Evolutionary conservation across 2,113 vertebrate genomes (phyloP), one percentile per base, ranked within the genome.

Genomic region (Choloepus hoffmanni): DNA sequence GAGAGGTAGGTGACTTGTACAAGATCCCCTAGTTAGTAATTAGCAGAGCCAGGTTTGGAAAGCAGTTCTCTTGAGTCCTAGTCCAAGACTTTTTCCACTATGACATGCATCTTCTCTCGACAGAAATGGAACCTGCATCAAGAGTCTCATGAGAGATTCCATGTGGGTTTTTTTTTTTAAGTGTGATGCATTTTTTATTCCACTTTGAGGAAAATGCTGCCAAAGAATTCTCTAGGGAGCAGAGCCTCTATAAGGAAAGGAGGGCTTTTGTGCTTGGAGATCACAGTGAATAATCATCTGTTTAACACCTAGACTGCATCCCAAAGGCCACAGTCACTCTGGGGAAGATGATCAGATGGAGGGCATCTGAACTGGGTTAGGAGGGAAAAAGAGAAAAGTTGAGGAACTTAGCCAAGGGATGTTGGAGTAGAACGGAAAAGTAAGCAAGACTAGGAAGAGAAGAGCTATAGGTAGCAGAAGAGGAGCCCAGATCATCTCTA

Each of bases 281-380:
- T 97, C 83, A 73, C 97, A 96, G 83, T 97, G 97, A 95, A 98
- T 98, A 98, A 98, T 97, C 97, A 90, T 55, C 83, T 88, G 24
- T 85, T 95, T 97, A 97, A 93, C 97, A 97, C 97, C 95, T 97
- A 97, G 74, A 84, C 70, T 85, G 60, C 65, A 68, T 92, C 96
- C 91, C 94, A 84, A 96, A 97, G 96, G 94, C 96, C 93, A 95
- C 60, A 26, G 7, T n/a, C 60, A 19, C 85, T 72, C 86, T 68
- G 40, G 92, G 95, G 91, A 96, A 53, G 65, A 68, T 23, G 89
- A 96, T 97, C 96, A 95, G 94, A 94, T 92, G 84, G 89, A 70
- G 72, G 63, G 70, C 94, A 77, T 85, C 91, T 58, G 91, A 94
- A 78, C 0, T 84, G 84, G 85, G 48, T 40, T 79, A 43, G 53